A percentile compares a stretch with the other conserved stretches of the same genome.
Conservation (phyloP, 1,140 invertebrate genomes). For the Heliconius nattereri region DNA sequence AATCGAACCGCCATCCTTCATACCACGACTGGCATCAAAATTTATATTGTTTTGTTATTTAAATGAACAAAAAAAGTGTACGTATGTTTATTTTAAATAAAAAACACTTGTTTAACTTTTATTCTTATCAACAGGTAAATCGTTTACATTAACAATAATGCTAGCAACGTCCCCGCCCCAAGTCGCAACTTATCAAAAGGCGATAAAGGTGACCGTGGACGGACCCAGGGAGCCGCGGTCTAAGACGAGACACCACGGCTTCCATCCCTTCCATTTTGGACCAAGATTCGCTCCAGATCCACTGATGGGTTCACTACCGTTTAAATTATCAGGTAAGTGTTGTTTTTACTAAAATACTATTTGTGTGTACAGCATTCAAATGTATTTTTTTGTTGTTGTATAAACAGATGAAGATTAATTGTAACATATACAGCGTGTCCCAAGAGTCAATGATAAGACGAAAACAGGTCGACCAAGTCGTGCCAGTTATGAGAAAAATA, state of each 20-base stretch:
- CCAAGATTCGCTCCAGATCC: constrained; percentile 90
- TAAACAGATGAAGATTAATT: too few relatives aligned
- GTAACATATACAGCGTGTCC: too few relatives aligned
- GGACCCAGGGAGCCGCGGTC: constrained; percentile 97
- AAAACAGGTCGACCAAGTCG: too few relatives aligned
- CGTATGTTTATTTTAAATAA: neutral
- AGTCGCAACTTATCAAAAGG: constrained; percentile 95
- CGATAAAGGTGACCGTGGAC: constrained; percentile 99
- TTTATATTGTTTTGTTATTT: too few relatives aligned
- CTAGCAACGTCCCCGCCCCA: constrained; percentile 95
- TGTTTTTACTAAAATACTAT: neutral
- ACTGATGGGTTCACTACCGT: constrained; percentile 89
- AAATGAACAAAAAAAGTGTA: too few relatives aligned
- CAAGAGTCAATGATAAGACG: too few relatives aligned
- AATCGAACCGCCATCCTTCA: too few relatives aligned
- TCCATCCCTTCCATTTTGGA: constrained; percentile 93
- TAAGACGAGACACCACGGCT: constrained; percentile 93
- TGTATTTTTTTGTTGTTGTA: too few relatives aligned
- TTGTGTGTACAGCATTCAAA: too few relatives aligned
- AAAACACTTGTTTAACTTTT: neutral
- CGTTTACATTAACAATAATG: constrained; percentile 97
- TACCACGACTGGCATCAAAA: too few relatives aligned
- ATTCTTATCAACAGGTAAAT: constrained; percentile 90
- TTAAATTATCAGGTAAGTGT: constrained; percentile 90
- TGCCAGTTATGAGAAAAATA: too few relatives aligned